Conservation (phyloP, 2,113 vertebrate species). For the Trogon surrucura region DNA sequence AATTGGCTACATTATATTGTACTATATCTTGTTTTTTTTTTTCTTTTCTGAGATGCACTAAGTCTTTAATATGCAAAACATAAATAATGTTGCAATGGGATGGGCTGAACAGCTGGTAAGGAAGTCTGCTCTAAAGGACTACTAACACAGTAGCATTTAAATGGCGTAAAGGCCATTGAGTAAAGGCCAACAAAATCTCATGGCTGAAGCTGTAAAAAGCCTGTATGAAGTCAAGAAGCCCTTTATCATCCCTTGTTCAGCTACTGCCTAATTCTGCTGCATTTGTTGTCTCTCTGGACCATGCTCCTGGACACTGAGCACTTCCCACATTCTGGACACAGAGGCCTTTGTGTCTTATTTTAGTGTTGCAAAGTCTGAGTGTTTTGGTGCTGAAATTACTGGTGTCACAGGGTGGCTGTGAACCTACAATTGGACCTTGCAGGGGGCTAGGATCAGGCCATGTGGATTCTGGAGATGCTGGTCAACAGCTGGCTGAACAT, state of each 20-base stretch:
- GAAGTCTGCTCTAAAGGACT: background rate
- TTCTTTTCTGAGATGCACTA: background rate
- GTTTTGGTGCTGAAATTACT: background rate
- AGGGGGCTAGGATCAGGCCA: background rate
- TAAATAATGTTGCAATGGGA: background rate
- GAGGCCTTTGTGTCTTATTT: background rate
- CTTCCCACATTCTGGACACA: background rate
- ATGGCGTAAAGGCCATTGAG: background rate
- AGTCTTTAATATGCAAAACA: background rate
- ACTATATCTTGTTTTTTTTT: too few relatives aligned
- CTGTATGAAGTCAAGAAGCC: background rate
- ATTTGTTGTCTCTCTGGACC: background rate
- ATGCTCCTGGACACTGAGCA: background rate
- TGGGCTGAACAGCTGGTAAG: background rate
- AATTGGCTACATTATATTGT: background rate
- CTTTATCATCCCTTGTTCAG: background rate
- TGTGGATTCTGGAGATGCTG: background rate
- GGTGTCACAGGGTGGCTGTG: background rate
- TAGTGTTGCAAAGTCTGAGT: background rate
- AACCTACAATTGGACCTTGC: background rate
- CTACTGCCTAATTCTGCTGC: background rate
- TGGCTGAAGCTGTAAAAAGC: background rate
- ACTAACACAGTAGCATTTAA: background rate
- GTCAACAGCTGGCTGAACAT: accelerated
- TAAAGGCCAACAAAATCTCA: background rate